Evolutionary conservation across 2,113 vertebrate genomes (phyloP).

Genomic region (Equus przewalskii): DNA sequence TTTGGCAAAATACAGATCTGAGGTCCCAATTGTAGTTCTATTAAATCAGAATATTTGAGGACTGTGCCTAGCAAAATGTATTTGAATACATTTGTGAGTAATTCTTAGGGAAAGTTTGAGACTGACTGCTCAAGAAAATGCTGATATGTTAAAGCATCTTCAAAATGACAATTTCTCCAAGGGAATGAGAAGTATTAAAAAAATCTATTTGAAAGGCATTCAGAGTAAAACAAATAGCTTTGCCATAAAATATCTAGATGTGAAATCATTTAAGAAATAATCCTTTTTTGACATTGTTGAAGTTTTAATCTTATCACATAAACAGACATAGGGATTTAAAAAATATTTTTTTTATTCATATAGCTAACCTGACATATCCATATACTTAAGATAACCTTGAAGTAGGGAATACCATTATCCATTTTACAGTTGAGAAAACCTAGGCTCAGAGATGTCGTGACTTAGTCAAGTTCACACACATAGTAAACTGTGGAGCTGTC

Average conservation of each 20-base stretch:
- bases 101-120: neutral
- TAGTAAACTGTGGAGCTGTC: neutral
- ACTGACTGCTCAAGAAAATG: conserved; percentile 4
- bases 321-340: neutral
- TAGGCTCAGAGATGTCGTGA: neutral
- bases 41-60: neutral
- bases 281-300: neutral
- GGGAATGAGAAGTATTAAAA: neutral
- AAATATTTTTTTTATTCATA: neutral
- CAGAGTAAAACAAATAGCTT: conserved; percentile 10
- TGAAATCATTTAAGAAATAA: conserved; percentile 40
- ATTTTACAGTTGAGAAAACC: neutral
- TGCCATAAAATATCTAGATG: neutral
- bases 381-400: neutral
- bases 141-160: neutral
- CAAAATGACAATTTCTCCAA: conserved; percentile 14
- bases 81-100: conserved; percentile 13
- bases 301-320: neutral
- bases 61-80: neutral
- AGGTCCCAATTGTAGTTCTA: neutral
- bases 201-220: neutral
- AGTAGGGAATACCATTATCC: neutral
- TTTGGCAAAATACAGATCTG: neutral
- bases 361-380: neutral
- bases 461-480: neutral